phyloP scores from a whole-genome alignment of 2,113 vertebrate genomes.

The Oryzias javanicus region DNA sequence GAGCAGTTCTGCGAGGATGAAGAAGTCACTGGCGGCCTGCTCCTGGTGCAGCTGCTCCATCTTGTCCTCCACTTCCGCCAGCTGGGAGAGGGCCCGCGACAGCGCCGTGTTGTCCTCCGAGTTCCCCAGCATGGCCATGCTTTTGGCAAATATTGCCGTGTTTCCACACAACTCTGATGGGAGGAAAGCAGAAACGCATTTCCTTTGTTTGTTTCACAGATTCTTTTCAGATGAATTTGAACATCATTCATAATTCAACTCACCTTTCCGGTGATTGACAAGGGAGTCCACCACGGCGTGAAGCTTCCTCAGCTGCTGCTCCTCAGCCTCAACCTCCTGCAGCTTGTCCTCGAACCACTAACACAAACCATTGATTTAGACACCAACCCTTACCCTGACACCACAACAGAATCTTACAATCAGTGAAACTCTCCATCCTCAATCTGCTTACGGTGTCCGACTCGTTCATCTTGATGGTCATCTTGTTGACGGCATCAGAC shows the following conservation, averaged over 20 bases:
- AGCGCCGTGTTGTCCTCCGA: constrained; percentile 96
- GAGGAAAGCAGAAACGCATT: constrained; percentile 15
- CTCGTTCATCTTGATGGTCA: constrained; percentile 98
- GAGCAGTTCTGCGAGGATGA: constrained; percentile 88
- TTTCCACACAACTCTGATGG: constrained; percentile 84
- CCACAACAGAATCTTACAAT: too few species aligned
- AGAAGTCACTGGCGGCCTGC: constrained; percentile 92
- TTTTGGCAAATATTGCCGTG: constrained; percentile 93
- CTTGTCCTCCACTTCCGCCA: constrained; percentile 96
- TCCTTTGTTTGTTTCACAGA: constrained; percentile 3
- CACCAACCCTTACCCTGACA: too few species aligned
- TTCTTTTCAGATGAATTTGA: neutral
- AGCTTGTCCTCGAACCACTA: constrained; percentile 99
- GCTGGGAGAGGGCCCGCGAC: constrained; percentile 91
- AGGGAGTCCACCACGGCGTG: constrained; percentile 87
- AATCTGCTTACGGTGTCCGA: constrained; percentile 86
- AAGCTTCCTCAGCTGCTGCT: constrained; percentile 91
- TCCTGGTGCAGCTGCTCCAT: constrained; percentile 95
- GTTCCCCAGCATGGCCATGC: constrained; percentile 95
- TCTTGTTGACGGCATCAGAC: constrained; percentile 95
- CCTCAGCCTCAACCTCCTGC: constrained; percentile 93
- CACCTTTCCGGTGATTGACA: constrained; percentile 95
- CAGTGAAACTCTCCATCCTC: neutral
- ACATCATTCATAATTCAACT: constrained; percentile 8
- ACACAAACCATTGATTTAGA: too few species aligned